A percentile compares a stretch with the other conserved stretches of the same genome.
phyloP scores from a whole-genome alignment of 2,888 invertebrate species.

The Plebejus melissa region DNA sequence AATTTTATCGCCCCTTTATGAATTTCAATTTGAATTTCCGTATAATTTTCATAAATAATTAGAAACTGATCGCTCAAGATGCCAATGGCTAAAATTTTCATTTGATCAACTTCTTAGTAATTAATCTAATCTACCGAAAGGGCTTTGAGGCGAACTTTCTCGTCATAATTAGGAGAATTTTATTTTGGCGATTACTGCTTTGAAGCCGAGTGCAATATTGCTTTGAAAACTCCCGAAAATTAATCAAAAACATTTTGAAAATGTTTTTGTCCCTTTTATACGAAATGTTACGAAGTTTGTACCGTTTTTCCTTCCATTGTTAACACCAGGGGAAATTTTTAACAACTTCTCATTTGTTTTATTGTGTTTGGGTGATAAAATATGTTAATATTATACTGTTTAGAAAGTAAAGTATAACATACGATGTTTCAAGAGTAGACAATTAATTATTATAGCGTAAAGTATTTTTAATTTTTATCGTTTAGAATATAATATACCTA shows the following conservation, averaged over 20 bases:
- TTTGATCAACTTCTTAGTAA: constrained; percentile 30
- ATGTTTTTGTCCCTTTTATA: background rate
- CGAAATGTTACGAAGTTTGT: background rate
- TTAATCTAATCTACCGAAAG: constrained; percentile 29
- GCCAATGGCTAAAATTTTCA: constrained; percentile 28
- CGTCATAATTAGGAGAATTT: constrained; percentile 19
- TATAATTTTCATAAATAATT: constrained; percentile 27
- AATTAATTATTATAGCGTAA: too few relatives aligned
- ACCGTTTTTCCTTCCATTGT: background rate
- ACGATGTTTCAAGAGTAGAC: too few relatives aligned
- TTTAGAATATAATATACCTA: too few relatives aligned
- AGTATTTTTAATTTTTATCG: too few relatives aligned
- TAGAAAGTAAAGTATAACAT: too few relatives aligned
- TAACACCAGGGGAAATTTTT: background rate
- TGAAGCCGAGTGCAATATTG: background rate
- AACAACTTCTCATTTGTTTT: background rate
- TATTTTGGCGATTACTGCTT: background rate
- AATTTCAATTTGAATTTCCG: constrained; percentile 19
- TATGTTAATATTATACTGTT: background rate
- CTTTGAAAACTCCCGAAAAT: constrained; percentile 11
- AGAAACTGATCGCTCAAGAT: constrained; percentile 22
- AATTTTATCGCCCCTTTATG: constrained; percentile 13
- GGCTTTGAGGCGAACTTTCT: constrained; percentile 8
- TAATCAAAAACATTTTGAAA: constrained; percentile 9
- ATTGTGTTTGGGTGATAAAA: background rate